Evolutionary conservation across 2,113 vertebrate species (phyloP).

Genomic region (Furnarius figulus): DNA sequence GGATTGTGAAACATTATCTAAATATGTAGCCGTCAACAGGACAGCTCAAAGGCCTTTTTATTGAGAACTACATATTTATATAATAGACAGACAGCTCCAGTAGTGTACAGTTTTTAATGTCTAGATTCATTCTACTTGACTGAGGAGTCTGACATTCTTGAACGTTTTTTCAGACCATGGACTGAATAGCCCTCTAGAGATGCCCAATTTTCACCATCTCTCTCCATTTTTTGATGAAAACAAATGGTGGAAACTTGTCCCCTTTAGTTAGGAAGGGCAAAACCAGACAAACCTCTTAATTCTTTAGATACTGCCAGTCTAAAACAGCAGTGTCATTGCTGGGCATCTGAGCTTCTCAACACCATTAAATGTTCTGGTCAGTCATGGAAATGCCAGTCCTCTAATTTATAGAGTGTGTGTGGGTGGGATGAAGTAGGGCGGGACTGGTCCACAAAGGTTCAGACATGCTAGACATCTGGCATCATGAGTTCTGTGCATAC

Average conservation of each 20-base stretch:
- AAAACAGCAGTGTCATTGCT: rapidly evolving
- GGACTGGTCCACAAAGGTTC: background rate
- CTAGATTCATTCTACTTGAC: background rate
- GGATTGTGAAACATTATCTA: background rate
- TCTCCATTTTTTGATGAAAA: background rate
- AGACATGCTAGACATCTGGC: background rate
- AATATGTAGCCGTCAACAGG: background rate
- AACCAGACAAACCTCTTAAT: background rate
- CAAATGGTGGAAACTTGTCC: background rate
- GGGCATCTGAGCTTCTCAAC: background rate
- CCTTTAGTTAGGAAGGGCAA: background rate
- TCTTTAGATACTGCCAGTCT: background rate
- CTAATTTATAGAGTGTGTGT: background rate
- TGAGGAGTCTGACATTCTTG: background rate
- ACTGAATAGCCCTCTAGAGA: background rate
- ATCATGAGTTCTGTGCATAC: background rate
- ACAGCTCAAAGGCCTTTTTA: background rate
- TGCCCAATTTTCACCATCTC: background rate
- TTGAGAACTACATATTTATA: background rate
- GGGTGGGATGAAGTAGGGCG: background rate
- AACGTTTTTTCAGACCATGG: background rate
- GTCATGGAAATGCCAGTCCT: background rate
- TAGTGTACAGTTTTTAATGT: background rate
- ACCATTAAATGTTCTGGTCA: background rate
- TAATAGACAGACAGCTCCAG: background rate